Percentiles rank a stretch among this genome's conserved stretches.
These are phyloP conservation scores for Patiria miniata DNA, from an alignment of 35 echinoderm and acorn worm genomes.

Conservation along the genomic window DNA sequence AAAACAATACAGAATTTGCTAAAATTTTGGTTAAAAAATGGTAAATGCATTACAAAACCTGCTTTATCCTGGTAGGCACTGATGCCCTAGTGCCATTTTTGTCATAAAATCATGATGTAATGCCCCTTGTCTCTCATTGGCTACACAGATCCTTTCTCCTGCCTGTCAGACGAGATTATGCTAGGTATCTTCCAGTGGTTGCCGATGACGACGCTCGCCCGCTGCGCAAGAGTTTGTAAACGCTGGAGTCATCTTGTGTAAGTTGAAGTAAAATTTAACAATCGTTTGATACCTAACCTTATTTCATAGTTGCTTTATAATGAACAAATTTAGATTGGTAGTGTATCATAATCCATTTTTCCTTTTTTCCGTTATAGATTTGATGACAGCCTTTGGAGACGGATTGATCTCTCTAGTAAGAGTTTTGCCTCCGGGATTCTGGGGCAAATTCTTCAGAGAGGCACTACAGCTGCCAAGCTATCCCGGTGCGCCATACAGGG, in stretches of 20 bases:
- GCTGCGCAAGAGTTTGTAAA: conserved; percentile 65
- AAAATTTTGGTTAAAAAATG: too few relatives aligned
- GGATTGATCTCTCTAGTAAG: conserved; percentile 54
- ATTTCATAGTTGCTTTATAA: not conserved
- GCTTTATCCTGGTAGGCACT: too few relatives aligned
- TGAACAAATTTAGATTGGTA: too few relatives aligned
- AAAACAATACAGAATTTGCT: too few relatives aligned
- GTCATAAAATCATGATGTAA: too few relatives aligned
- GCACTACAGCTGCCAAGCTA: conserved; percentile 49
- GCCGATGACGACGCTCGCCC: conserved; percentile 35
- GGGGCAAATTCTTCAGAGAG: conserved; percentile 53
- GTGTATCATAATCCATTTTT: not conserved
- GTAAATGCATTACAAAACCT: too few relatives aligned
- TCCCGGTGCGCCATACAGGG: conserved; percentile 51
- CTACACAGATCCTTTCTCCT: conserved; percentile 47
- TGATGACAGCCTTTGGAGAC: conserved; percentile 73
- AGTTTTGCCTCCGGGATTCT: conserved; percentile 58
- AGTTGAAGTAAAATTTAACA: conserved; percentile 17
- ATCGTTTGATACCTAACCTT: not conserved
- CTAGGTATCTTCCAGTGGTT: conserved; percentile 64
- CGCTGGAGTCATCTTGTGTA: conserved; percentile 57
- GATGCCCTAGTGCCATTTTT: too few relatives aligned
- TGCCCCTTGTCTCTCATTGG: not conserved
- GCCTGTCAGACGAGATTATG: conserved; percentile 66
- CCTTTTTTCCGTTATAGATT: conserved; percentile 9